phyloP scores from a whole-genome alignment of 1,140 invertebrate species.

The Lamellibrachia luymesi region DNA sequence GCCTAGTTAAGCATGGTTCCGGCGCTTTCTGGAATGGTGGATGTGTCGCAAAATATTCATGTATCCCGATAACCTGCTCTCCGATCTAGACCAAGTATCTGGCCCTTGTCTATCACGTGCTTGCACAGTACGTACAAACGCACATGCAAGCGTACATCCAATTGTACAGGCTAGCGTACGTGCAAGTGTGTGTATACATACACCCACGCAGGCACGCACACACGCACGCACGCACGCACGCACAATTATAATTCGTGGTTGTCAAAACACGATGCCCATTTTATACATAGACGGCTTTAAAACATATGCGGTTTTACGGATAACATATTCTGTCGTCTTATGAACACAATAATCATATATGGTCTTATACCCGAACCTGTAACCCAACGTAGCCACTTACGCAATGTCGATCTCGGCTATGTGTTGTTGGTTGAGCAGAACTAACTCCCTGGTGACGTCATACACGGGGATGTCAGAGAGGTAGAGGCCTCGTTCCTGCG shows the following conservation, averaged over 20 bases:
- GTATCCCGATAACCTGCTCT: background rate
- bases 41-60: background rate
- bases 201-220: too few relatives aligned
- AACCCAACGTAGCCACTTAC: slow-evolving; percentile 23
- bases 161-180: too few relatives aligned
- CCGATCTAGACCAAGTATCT: background rate
- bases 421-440: slow-evolving; percentile 56
- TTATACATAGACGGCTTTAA: too few relatives aligned
- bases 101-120: background rate
- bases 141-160: background rate
- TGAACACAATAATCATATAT: background rate
- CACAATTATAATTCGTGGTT: too few relatives aligned
- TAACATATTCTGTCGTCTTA: too few relatives aligned
- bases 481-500: slow-evolving; percentile 48
- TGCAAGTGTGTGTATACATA: too few relatives aligned
- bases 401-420: slow-evolving; percentile 51
- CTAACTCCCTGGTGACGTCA: slow-evolving; percentile 58
- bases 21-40: background rate
- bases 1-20: too few relatives aligned
- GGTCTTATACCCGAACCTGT: too few relatives aligned
- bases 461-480: slow-evolving; percentile 55
- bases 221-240: too few relatives aligned
- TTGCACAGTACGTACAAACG: background rate
- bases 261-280: too few relatives aligned
- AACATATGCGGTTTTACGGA: too few relatives aligned